Base-by-base conservation (phyloP, 2,113 vertebrate genomes). In the Ornithorhynchus anatinus region DNA sequence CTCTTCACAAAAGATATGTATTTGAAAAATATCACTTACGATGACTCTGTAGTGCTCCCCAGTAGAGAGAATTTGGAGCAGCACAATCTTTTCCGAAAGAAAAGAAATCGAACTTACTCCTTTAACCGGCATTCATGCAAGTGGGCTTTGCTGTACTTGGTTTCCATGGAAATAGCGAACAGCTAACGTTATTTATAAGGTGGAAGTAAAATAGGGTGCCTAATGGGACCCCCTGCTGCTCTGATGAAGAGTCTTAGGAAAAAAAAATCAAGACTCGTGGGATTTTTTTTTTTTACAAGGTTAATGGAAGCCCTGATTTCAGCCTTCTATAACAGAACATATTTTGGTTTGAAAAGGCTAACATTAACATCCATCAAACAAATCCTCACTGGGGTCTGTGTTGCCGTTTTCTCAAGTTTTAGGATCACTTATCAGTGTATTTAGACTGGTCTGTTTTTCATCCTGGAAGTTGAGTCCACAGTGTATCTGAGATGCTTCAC, bases 101-200 rank as follows among this genome's bases (percentile, higher is more conserved):
- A 6, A 80, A n/a, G n/a, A n/a, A n/a, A n/a, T n/a, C n/a, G n/a
- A n/a, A 80, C 88, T 92, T 90, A 87, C 72, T 89, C 71, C 79
- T 79, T 86, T 90, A 85, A 85, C 81, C 53, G 57, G 63, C 83
- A 72, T 69, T 80, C 48, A 60, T 86, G 85, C 85, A 89, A 91
- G 65, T 89, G 82, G 69, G 86, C 90, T 88, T 88, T 59, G 67
- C 77, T 89, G 14, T 81, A 77, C 76, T 91, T 89, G 6, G 67
- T 93, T 90, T 90, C 86, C 88, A 72, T 90, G 87, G 89, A 85
- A 89, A 88, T 88, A 60, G 72, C 58, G 62, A 85, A 85, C 78
- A 80, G 79, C 69, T 81, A 86, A 79, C 85, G 83, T 89, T 90
- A 89, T 91, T 92, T 91, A 86, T 89, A 90, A 92, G 78, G 85